These are phyloP conservation scores for Epizoanthus ramosus DNA, from an alignment of 92 coral and sea anemone species.

Conservation along the genomic window DNA sequence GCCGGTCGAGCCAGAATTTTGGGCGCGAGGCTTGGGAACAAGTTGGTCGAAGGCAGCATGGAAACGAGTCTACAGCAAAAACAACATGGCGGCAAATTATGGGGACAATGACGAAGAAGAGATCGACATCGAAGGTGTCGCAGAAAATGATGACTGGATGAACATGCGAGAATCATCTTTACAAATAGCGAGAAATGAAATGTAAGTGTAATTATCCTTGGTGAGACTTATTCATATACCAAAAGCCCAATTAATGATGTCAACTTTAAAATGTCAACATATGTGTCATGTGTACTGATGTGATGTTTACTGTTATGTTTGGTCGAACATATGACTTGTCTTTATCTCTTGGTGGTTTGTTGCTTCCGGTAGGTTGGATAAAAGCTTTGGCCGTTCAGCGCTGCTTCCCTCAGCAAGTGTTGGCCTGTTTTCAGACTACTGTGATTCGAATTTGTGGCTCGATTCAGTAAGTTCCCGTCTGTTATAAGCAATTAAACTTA, in stretches of 20 bases:
- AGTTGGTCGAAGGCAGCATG: neutral
- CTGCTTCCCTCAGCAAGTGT: conserved; percentile 43
- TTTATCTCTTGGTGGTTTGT: neutral
- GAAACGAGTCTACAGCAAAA: conserved; percentile 2
- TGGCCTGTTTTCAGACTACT: conserved; percentile 74
- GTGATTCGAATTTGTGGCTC: conserved; percentile 80
- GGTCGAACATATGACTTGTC: too few species aligned
- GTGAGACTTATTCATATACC: neutral
- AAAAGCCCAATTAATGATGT: neutral
- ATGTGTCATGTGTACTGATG: too few species aligned
- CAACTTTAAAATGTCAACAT: too few species aligned
- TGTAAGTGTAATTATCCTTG: conserved; percentile 35
- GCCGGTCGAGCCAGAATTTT: too few species aligned
- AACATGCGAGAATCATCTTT: conserved; percentile 56
- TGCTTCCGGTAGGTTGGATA: conserved; percentile 34
- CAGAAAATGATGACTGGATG: conserved; percentile 66
- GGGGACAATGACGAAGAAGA: conserved; percentile 74
- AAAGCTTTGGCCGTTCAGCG: conserved; percentile 40
- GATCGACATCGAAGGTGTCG: conserved; percentile 78
- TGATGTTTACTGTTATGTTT: too few species aligned
- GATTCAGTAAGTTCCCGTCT: conserved; percentile 63
- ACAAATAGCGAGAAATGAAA: conserved; percentile 38
- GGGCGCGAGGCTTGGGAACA: neutral
- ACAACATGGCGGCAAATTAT: conserved; percentile 77
- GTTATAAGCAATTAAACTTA: neutral